Conservation (phyloP, 2,113 vertebrate genomes). For the Phodopus roborovskii region DNA sequence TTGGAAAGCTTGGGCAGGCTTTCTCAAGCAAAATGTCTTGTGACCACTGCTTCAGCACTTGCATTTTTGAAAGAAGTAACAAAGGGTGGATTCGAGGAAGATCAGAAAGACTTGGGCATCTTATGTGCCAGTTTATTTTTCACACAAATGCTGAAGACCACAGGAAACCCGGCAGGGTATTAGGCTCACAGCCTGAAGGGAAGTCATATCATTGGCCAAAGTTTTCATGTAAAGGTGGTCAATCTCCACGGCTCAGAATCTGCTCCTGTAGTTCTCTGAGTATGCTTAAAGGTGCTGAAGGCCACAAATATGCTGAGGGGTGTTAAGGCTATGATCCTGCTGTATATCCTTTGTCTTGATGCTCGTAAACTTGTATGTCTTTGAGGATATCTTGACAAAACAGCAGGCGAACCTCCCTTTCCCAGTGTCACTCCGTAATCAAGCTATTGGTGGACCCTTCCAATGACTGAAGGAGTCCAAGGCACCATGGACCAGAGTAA, state of each 20-base stretch:
- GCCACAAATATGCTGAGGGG: background rate
- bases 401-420: background rate
- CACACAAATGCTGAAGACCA: background rate
- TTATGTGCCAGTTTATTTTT: conserved; percentile 14
- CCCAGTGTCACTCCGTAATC: background rate
- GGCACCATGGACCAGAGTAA: conserved; percentile 56
- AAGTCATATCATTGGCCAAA: background rate
- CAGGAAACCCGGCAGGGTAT: background rate
- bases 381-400: conserved; percentile 14
- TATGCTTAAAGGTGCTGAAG: background rate
- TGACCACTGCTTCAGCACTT: conserved; percentile 5
- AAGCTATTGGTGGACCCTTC: background rate
- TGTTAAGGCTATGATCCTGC: background rate
- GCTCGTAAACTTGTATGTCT: background rate
- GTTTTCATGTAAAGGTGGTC: background rate
- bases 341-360: background rate
- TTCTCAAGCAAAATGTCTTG: conserved; percentile 29
- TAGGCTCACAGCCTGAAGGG: background rate
- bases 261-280: background rate
- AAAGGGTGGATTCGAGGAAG: background rate
- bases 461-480: background rate
- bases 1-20: background rate
- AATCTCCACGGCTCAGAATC: background rate
- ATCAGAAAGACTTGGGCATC: background rate
- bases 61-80: background rate